These are phyloP conservation scores for Andricus quercusramuli DNA, from an alignment of 2,888 invertebrate genomes.

Conservation along the genomic window DNA sequence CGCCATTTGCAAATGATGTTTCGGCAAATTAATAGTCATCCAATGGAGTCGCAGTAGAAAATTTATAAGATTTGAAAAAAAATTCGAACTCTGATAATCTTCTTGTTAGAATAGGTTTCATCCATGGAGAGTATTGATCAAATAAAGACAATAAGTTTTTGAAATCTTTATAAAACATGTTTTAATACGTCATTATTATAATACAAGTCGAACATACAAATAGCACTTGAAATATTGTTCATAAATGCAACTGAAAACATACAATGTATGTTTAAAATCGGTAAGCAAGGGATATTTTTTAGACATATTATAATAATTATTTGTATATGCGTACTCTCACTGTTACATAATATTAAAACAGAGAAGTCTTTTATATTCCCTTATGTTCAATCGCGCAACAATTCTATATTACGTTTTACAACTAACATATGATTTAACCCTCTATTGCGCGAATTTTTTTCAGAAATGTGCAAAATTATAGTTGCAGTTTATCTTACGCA, in stretches of 20 bases:
- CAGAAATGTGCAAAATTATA: neutral
- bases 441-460: neutral
- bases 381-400: neutral
- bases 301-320: conserved; percentile 9
- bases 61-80: too few relatives aligned
- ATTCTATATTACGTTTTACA: neutral
- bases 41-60: too few relatives aligned
- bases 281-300: conserved; percentile 51
- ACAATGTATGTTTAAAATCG: conserved; percentile 61
- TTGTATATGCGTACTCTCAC: conserved; percentile 32
- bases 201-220: conserved; percentile 75
- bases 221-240: conserved; percentile 73
- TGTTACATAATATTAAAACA: conserved; percentile 11
- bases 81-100: too few relatives aligned
- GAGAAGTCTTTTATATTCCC: conserved; percentile 5
- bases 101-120: too few relatives aligned
- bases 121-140: too few relatives aligned
- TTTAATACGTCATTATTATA: conserved; percentile 70
- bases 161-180: conserved; percentile 73
- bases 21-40: too few relatives aligned
- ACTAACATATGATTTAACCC: neutral
- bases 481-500: neutral
- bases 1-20: too few relatives aligned
- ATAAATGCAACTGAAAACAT: conserved; percentile 71
- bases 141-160: conserved; percentile 55